Evolutionary conservation across 2,797 vertebrate genomes (phyloP).

Genomic region (Gymnothorax reevesii): DNA sequence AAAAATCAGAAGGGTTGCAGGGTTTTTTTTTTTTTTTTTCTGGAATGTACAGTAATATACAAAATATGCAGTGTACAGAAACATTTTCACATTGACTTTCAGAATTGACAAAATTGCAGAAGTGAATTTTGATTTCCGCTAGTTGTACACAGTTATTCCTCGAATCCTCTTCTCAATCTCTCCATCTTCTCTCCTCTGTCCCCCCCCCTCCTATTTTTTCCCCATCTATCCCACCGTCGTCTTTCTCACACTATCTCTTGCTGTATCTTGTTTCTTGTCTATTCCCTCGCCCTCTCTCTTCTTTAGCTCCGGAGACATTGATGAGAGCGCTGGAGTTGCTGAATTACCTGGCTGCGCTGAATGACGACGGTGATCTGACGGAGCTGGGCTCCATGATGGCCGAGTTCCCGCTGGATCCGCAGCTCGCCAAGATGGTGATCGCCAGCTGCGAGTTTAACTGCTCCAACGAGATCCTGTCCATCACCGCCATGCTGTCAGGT

Average conservation of each 20-base stretch:
- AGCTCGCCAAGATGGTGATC: slow-evolving; percentile 99
- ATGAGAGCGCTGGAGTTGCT: slow-evolving; percentile 97
- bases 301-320: slow-evolving; percentile 92
- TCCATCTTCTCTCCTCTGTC: background rate
- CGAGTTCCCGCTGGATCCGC: slow-evolving; percentile 96
- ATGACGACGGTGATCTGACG: slow-evolving; percentile 97
- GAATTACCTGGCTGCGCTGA: slow-evolving; percentile 96
- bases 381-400: slow-evolving; percentile 99
- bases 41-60: too few relatives aligned
- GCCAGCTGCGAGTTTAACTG: slow-evolving; percentile 99
- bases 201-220: background rate
- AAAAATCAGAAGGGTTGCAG: too few relatives aligned
- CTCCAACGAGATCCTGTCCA: slow-evolving; percentile 99
- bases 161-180: background rate
- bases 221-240: background rate
- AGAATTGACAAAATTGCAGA: too few relatives aligned
- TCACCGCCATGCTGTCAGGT: slow-evolving; percentile 99
- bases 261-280: background rate
- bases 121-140: too few relatives aligned
- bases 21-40: too few relatives aligned
- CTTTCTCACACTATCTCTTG: too few relatives aligned
- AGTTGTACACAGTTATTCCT: too few relatives aligned
- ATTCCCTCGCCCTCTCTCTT: background rate
- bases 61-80: too few relatives aligned
- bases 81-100: too few relatives aligned